phyloP scores from a whole-genome alignment of 2,888 invertebrate species.

The Drosophila nr. medialis region DNA sequence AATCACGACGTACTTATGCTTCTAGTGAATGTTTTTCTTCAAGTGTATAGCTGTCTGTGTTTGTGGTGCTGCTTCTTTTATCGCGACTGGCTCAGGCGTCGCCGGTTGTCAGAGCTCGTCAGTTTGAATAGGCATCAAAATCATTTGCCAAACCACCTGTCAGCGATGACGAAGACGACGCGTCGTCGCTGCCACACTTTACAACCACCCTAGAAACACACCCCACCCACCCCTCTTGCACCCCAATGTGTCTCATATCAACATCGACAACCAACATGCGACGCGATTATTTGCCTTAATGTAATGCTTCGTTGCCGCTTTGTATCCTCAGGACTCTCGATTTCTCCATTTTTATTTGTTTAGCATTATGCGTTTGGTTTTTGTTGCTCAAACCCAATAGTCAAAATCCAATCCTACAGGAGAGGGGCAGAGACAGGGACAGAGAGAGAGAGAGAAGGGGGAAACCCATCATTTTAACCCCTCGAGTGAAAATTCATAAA shows the following conservation, averaged over 20 bases:
- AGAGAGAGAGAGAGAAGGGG: not conserved
- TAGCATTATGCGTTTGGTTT: constrained; percentile 64
- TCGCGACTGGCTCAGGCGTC: constrained; percentile 46
- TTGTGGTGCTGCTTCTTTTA: constrained; percentile 22
- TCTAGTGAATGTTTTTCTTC: not conserved
- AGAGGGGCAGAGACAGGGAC: not conserved
- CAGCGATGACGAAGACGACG: constrained; percentile 31
- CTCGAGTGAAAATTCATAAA: constrained; percentile 69
- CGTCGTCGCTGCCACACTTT: constrained; percentile 9
- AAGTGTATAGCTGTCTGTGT: not conserved
- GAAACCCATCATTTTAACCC: constrained; percentile 37
- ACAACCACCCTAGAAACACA: constrained; percentile 5
- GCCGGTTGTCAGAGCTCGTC: constrained; percentile 45
- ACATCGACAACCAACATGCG: constrained; percentile 47
- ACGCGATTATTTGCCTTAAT: constrained; percentile 67
- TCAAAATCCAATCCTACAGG: not conserved
- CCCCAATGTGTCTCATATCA: constrained; percentile 19
- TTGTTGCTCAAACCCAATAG: constrained; percentile 24
- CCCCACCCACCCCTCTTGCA: not conserved
- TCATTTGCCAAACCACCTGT: constrained; percentile 71
- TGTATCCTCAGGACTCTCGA: constrained; percentile 40
- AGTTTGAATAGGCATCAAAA: constrained; percentile 56
- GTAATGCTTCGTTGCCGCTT: constrained; percentile 41
- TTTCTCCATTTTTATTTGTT: constrained; percentile 59
- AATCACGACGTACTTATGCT: not conserved